A percentile compares a stretch with the other conserved stretches of the same genome.
Conservation (phyloP, 2,797 vertebrate species). For the Synaphobranchus kaupii region DNA sequence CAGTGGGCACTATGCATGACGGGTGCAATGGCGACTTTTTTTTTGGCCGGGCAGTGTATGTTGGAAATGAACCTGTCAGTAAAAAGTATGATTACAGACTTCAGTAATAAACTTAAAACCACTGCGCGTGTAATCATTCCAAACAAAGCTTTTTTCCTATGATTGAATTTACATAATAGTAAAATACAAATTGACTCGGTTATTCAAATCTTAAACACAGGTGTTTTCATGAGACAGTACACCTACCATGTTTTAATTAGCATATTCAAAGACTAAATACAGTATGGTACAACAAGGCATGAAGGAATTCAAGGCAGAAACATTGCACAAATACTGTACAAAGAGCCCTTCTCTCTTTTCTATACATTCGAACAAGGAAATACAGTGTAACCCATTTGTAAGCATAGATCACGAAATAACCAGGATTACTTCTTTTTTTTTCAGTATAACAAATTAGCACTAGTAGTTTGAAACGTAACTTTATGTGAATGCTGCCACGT, state of each 20-base stretch:
- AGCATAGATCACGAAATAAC: too few species aligned
- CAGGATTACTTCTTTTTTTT: too few species aligned
- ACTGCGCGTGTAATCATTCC: neutral
- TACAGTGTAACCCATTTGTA: neutral
- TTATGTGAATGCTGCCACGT: too few species aligned
- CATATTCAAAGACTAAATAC: neutral
- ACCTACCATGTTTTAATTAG: neutral
- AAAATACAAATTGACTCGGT: neutral
- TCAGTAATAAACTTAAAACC: neutral
- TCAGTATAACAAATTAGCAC: too few species aligned
- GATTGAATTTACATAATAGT: neutral
- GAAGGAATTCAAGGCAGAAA: neutral
- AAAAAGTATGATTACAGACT: neutral
- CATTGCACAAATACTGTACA: constrained; percentile 7
- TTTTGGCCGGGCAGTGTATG: too few species aligned
- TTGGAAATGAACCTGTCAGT: neutral
- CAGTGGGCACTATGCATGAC: too few species aligned
- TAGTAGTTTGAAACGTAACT: too few species aligned
- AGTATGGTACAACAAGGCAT: neutral
- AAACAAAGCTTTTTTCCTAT: neutral
- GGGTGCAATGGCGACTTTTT: too few species aligned
- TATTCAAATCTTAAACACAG: neutral
- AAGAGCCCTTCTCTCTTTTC: neutral
- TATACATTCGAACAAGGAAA: constrained; percentile 5
- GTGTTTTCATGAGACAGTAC: neutral